phyloP scores from a whole-genome alignment of 2,113 vertebrate species.

The Microcebus griseorufus region DNA sequence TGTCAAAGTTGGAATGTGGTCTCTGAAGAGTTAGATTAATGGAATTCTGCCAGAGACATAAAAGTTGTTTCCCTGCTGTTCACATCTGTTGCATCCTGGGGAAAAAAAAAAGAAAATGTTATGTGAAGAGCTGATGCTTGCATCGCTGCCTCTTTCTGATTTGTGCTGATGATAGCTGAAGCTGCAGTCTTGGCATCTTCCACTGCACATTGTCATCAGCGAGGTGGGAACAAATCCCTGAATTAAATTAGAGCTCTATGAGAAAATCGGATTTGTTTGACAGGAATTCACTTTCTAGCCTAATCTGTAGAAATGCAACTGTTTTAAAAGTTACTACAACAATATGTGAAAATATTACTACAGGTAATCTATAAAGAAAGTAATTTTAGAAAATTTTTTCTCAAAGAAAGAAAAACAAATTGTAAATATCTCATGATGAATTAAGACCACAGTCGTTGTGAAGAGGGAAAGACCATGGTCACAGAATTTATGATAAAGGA shows the following conservation, averaged over 20 bases:
- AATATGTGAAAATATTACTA: slow-evolving; percentile 33
- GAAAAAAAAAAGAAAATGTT: not conserved
- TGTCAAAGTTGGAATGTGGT: slow-evolving; percentile 12
- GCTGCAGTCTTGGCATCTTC: not conserved
- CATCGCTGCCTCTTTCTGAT: not conserved
- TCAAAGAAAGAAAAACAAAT: not conserved
- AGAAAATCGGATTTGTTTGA: slow-evolving; percentile 22
- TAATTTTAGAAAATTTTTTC: not conserved
- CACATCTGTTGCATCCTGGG: slow-evolving; percentile 54
- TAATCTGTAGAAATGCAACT: not conserved
- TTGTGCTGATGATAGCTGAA: slow-evolving; percentile 54
- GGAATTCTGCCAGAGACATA: slow-evolving; percentile 4
- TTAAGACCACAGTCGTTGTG: not conserved
- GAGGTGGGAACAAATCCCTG: not conserved
- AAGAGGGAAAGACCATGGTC: not conserved
- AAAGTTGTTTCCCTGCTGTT: slow-evolving; percentile 54
- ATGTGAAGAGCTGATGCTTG: slow-evolving; percentile 21
- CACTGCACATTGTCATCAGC: not conserved
- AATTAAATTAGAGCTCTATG: slow-evolving; percentile 51
- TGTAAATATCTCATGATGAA: not conserved
- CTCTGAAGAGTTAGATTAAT: slow-evolving; percentile 26
- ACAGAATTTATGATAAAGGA: not conserved
- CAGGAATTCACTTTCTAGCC: slow-evolving; percentile 45
- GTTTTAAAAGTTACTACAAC: slow-evolving; percentile 9
- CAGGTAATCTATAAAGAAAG: not conserved